Evolutionary conservation across 2,888 invertebrate species (phyloP).

Genomic region (Drosophila pseudotakahashii): DNA sequence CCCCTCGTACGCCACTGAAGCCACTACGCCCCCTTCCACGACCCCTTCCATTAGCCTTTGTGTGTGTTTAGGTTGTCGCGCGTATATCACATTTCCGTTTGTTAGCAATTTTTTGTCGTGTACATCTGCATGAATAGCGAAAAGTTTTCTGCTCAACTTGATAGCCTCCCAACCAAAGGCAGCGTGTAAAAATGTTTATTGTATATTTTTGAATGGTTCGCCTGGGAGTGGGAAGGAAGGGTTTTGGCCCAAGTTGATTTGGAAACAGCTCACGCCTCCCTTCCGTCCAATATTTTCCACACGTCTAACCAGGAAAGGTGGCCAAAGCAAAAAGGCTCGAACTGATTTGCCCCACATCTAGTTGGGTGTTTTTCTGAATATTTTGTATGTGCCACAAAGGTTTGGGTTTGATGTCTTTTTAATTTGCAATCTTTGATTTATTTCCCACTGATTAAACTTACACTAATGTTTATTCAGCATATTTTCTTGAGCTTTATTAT

Average conservation of each 20-base stretch:
- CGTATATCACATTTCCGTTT: slow-evolving; percentile 79
- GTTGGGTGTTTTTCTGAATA: not conserved
- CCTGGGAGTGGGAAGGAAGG: slow-evolving; percentile 44
- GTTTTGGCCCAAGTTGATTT: slow-evolving; percentile 59
- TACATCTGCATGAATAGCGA: slow-evolving; percentile 70
- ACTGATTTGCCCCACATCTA: slow-evolving; percentile 51
- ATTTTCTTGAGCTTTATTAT: too few relatives aligned
- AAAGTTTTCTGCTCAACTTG: slow-evolving; percentile 78
- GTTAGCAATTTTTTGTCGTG: slow-evolving; percentile 69
- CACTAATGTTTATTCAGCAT: not conserved
- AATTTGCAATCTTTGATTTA: slow-evolving; percentile 3
- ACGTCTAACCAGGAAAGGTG: slow-evolving; percentile 71
- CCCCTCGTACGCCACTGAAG: slow-evolving; percentile 1
- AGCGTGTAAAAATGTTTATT: slow-evolving; percentile 65
- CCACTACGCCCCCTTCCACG: not conserved
- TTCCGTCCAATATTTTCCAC: slow-evolving; percentile 72
- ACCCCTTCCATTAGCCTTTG: slow-evolving; percentile 65
- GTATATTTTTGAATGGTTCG: slow-evolving; percentile 49
- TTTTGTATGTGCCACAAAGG: slow-evolving; percentile 14
- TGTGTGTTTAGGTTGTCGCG: slow-evolving; percentile 64
- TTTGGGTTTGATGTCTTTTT: not conserved
- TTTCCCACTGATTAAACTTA: not conserved
- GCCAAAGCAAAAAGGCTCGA: slow-evolving; percentile 38
- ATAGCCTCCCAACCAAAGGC: slow-evolving; percentile 57
- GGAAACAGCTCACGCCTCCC: slow-evolving; percentile 66